Base-by-base conservation (phyloP, 2,113 vertebrate species). In the Gallinago jamesoni region DNA sequence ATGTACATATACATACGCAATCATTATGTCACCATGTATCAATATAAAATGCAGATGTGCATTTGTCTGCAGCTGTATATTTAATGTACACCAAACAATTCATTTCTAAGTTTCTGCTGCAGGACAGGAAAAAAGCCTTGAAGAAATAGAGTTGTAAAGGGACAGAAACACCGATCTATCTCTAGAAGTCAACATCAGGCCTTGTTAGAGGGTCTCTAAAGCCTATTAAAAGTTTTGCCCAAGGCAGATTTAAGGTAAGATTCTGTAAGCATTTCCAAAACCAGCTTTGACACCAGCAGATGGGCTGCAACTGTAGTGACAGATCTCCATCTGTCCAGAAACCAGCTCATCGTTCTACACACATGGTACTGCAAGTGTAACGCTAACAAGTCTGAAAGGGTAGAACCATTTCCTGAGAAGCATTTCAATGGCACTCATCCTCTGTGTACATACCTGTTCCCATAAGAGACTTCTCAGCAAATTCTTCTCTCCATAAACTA, bases 211-310 rank as follows among this genome's bases (percentile, higher is more conserved):
- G 68, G 85, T 86, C 75, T 67, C 53, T 87, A 97, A 96, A 97
- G 62, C 92, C 91, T 89, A 77, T 95, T 97, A 94, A 93, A 86
- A 93, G 69, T 93, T 96, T 93, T 90, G 68, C 25, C 21, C 66
- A 82, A 86, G 78, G 57, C 33, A 87, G 97, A 53, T 87, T 96
- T 94, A 79, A 70, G 68, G 33, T 55, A 84, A 91, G 92, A 79
- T 77, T 91, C 75, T 37, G 55, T 11, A 63, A 92, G 86, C 55
- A 67, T 90, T 96, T 89, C 83, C 56, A n/a, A 91, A 93, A 89
- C 20, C 28, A 93, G 82, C 93, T 93, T 56, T 88, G 57, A 67
- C 70, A 80, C 31, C 53, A 91, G 48, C 97, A 97, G 97, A 96
- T 91, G 86, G 92, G n/a, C 74, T 80, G 45, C 74, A 82, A 55